Evolutionary conservation across 2,113 vertebrate species (phyloP).

Genomic region (Gymnocephalus cernua): DNA sequence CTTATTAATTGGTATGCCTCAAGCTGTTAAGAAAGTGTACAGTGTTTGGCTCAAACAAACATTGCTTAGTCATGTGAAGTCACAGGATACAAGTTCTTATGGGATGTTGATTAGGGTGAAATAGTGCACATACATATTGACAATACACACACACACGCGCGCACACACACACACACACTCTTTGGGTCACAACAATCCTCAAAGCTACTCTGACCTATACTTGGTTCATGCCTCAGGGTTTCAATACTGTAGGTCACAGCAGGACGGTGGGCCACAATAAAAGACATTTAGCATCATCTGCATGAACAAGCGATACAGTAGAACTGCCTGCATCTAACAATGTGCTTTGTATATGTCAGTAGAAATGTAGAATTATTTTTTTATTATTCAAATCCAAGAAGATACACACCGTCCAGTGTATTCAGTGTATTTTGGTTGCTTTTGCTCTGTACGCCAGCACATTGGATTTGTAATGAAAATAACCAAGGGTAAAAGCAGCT

Average conservation of each 20-base stretch:
- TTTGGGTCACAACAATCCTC: slow-evolving; percentile 7
- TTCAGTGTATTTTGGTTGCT: not conserved
- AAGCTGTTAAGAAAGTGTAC: not conserved
- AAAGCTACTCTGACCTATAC: slow-evolving; percentile 9
- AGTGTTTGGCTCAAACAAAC: slow-evolving; percentile 49
- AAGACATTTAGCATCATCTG: not conserved
- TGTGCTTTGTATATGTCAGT: not conserved
- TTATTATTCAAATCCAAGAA: not conserved
- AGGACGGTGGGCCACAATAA: not conserved
- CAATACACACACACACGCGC: too few relatives aligned
- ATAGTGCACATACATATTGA: too few relatives aligned
- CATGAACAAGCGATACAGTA: not conserved
- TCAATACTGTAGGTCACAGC: not conserved
- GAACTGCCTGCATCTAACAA: not conserved
- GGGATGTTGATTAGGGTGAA: too few relatives aligned
- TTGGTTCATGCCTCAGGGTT: not conserved
- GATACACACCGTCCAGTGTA: not conserved
- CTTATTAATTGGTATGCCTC: not conserved
- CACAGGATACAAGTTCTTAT: slow-evolving; percentile 17
- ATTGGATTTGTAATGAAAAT: not conserved
- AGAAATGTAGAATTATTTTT: not conserved
- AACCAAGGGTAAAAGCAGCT: not conserved
- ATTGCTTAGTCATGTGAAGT: slow-evolving; percentile 55
- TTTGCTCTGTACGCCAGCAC: not conserved
- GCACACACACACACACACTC: not conserved